Percentiles rank a stretch among this genome's conserved stretches.
phyloP scores from a whole-genome alignment of 2,797 vertebrate species.

The Neoniphon sammara region DNA sequence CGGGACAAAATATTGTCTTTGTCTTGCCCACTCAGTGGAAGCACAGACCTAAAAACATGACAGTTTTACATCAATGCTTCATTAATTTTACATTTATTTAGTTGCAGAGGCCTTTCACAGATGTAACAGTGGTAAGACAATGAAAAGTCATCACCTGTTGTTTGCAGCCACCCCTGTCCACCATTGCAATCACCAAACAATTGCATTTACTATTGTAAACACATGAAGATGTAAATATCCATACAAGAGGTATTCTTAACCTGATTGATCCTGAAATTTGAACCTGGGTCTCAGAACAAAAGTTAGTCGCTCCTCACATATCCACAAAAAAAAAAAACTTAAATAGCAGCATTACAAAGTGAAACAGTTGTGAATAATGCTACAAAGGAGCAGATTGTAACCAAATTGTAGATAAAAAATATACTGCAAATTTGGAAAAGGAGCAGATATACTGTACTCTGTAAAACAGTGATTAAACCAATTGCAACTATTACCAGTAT shows the following conservation, averaged over 20 bases:
- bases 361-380: not conserved
- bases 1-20: not conserved
- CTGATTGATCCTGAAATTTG: not conserved
- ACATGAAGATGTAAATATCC: not conserved
- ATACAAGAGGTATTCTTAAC: not conserved
- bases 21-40: slow-evolving; percentile 5
- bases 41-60: not conserved
- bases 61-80: not conserved
- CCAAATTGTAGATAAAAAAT: not conserved
- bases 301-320: not conserved
- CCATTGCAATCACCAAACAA: no score
- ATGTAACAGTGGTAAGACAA: no score
- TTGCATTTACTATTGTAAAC: no score
- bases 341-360: not conserved
- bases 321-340: not conserved
- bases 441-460: no score
- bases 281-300: not conserved
- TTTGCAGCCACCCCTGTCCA: no score
- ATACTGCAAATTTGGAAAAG: not conserved
- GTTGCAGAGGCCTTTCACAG: not conserved
- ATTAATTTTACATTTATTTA: not conserved
- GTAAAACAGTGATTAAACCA: no score
- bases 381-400: not conserved
- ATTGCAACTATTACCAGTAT: not conserved
- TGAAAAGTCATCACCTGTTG: no score